Evolutionary conservation across 2,888 invertebrate species (phyloP).

Genomic region (Lampropteryx suffumata): DNA sequence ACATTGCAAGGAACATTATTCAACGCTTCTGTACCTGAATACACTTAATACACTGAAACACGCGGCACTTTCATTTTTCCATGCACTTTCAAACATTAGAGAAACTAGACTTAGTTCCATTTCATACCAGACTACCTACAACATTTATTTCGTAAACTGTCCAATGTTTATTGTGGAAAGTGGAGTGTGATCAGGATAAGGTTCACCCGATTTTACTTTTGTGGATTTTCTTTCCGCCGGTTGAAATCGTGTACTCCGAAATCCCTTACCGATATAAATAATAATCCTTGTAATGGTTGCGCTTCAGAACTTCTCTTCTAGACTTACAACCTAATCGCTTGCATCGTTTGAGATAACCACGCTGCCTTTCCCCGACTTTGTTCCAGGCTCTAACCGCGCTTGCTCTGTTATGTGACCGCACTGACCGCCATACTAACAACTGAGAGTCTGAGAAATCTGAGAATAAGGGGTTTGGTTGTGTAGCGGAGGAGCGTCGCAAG

Average conservation of each 20-base stretch:
- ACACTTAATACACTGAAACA: slow-evolving; percentile 33
- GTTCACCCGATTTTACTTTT: not conserved
- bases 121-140: slow-evolving; percentile 6
- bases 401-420: slow-evolving; percentile 83
- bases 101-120: slow-evolving; percentile 14
- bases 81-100: slow-evolving; percentile 31
- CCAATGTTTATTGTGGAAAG: slow-evolving; percentile 7
- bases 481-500: slow-evolving; percentile 79
- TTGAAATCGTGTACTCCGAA: slow-evolving; percentile 4
- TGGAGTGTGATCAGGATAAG: not conserved
- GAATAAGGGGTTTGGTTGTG: slow-evolving; percentile 79
- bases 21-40: slow-evolving; percentile 44
- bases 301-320: slow-evolving; percentile 56
- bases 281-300: slow-evolving; percentile 73
- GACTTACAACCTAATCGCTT: slow-evolving; percentile 73
- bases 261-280: slow-evolving; percentile 34
- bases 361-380: slow-evolving; percentile 81
- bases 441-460: slow-evolving; percentile 44
- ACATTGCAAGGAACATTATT: slow-evolving; percentile 79
- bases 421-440: slow-evolving; percentile 78
- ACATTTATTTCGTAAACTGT: not conserved
- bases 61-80: slow-evolving; percentile 34
- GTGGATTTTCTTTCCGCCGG: slow-evolving; percentile 3
- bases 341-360: slow-evolving; percentile 76
- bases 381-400: slow-evolving; percentile 84